A percentile compares a stretch with the other conserved stretches of the same genome.
phyloP scores from a whole-genome alignment of 2,888 invertebrate genomes.

The Zootermopsis nevadensis region DNA sequence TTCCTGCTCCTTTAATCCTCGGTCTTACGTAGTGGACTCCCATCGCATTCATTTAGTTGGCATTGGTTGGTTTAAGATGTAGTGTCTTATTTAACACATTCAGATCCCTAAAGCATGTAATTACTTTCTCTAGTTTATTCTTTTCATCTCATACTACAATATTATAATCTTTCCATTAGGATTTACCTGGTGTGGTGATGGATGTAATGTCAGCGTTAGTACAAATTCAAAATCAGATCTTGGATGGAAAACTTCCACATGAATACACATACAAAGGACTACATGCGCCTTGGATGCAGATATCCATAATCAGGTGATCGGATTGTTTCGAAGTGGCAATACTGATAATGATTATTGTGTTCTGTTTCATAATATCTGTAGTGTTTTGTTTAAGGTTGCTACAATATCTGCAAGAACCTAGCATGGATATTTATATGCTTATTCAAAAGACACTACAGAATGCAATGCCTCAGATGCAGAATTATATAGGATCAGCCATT shows the following conservation, averaged over 20 bases:
- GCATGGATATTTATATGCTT: conserved; percentile 11
- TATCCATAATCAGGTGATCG: conserved; percentile 48
- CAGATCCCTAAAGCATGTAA: background rate
- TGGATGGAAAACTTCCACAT: conserved; percentile 49
- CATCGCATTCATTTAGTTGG: too few species aligned
- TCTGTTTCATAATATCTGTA: background rate
- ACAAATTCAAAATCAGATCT: conserved; percentile 50
- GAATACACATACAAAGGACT: conserved; percentile 48
- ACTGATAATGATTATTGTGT: background rate
- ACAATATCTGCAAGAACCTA: conserved; percentile 4
- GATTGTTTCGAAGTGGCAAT: background rate
- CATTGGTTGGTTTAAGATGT: too few species aligned
- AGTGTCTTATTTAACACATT: too few species aligned
- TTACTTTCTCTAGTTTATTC: background rate
- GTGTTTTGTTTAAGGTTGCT: conserved; percentile 42
- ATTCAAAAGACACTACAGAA: conserved; percentile 39
- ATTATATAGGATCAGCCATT: conserved; percentile 44
- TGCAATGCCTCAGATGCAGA: background rate
- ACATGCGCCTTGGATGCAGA: conserved; percentile 51
- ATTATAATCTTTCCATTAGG: background rate
- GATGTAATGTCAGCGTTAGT: conserved; percentile 44
- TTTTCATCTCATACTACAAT: background rate
- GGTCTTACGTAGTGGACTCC: too few species aligned
- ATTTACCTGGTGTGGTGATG: conserved; percentile 12
- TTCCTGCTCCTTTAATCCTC: too few species aligned